Conservation (phyloP, 2,113 vertebrate genomes). For the Poeciliopsis prolifica region DNA sequence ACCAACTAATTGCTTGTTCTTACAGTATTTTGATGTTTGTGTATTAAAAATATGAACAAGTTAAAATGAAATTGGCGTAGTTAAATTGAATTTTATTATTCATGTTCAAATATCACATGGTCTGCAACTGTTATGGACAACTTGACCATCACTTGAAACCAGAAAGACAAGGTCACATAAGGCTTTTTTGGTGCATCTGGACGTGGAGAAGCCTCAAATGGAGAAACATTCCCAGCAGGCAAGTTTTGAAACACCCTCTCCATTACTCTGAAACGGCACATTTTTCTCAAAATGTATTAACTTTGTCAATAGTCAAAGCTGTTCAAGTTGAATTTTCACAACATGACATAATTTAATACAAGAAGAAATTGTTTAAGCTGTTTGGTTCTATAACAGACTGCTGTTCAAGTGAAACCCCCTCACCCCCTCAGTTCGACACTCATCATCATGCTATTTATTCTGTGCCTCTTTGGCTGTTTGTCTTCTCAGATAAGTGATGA, state of each 20-base stretch:
- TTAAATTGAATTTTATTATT: slow-evolving; percentile 42
- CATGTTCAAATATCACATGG: slow-evolving; percentile 6
- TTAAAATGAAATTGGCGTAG: not conserved
- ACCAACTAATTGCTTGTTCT: not conserved
- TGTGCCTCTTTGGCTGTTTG: too few relatives aligned
- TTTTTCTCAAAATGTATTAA: not conserved
- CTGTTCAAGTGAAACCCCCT: too few relatives aligned
- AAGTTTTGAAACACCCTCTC: slow-evolving; percentile 11
- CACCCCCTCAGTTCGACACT: too few relatives aligned
- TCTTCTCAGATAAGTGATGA: too few relatives aligned
- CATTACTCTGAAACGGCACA: not conserved
- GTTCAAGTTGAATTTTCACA: slow-evolving; percentile 18
- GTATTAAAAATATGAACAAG: not conserved
- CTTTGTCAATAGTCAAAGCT: not conserved
- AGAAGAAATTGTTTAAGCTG: not conserved
- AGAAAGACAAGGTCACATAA: slow-evolving; percentile 18
- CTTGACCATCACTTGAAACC: not conserved
- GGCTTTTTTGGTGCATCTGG: slow-evolving; percentile 40
- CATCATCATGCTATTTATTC: too few relatives aligned
- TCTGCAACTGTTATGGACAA: slow-evolving; percentile 15
- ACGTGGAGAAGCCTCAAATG: not conserved
- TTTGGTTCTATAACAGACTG: slow-evolving; percentile 1
- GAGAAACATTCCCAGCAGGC: not conserved
- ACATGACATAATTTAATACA: not conserved
- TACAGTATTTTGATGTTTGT: not conserved